Conservation (phyloP, 2,113 vertebrate genomes). For the Nibea coibor region DNA sequence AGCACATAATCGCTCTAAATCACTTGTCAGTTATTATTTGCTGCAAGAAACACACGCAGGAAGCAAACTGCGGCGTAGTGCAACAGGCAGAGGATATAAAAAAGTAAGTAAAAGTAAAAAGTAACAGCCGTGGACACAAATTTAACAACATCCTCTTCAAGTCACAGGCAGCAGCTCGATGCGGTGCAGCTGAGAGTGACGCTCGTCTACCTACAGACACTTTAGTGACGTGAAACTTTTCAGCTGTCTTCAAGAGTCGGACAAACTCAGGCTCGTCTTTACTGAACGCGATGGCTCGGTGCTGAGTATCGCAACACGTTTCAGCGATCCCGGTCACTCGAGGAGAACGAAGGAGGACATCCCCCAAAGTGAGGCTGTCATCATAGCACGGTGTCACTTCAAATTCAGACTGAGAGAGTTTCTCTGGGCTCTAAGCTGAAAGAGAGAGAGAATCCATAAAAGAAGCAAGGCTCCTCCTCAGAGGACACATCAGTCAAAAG, state of each 20-base stretch:
- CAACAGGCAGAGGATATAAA: slow-evolving; percentile 30
- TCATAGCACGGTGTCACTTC: slow-evolving; percentile 43
- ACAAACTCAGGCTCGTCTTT: slow-evolving; percentile 21
- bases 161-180: slow-evolving; percentile 21
- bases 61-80: background rate
- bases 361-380: slow-evolving; percentile 20
- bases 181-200: slow-evolving; percentile 11
- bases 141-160: slow-evolving; percentile 22
- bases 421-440: slow-evolving; percentile 19
- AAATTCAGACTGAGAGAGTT: slow-evolving; percentile 48
- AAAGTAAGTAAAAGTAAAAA: background rate
- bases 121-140: slow-evolving; percentile 14
- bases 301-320: slow-evolving; percentile 15
- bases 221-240: slow-evolving; percentile 38
- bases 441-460: slow-evolving; percentile 59
- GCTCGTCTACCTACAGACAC: slow-evolving; percentile 41
- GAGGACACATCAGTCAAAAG: slow-evolving; percentile 50
- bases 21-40: slow-evolving; percentile 27
- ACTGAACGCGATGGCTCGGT: slow-evolving; percentile 17
- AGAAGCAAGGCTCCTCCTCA: slow-evolving; percentile 20
- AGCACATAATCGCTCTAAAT: slow-evolving; percentile 34
- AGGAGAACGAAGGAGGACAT: slow-evolving; percentile 35
- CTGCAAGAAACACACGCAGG: background rate
- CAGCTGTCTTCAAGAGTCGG: slow-evolving; percentile 25
- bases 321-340: slow-evolving; percentile 40